phyloP scores from a whole-genome alignment of 1,140 invertebrate species.

The Macrobrachium nipponense region DNA sequence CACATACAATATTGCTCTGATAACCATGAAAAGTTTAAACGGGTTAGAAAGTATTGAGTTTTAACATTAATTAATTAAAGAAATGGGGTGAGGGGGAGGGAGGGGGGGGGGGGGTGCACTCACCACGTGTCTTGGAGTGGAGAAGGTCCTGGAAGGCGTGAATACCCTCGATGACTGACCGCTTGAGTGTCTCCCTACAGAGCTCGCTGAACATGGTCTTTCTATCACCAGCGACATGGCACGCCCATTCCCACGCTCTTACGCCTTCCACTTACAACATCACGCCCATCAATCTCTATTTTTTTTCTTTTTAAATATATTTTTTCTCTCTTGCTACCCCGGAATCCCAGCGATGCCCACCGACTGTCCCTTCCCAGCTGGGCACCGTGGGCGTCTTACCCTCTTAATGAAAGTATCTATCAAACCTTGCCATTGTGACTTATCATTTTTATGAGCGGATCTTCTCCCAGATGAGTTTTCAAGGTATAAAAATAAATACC shows the following conservation, averaged over 20 bases:
- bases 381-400: conserved; percentile 35
- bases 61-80: not conserved
- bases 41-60: too few species aligned
- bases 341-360: not conserved
- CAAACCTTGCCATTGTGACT: too few species aligned
- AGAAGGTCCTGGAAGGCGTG: conserved; percentile 64
- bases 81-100: not conserved
- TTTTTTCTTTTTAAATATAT: too few species aligned
- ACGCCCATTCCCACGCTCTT: conserved; percentile 25
- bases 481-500: too few species aligned
- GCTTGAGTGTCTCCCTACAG: conserved; percentile 75
- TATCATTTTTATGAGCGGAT: too few species aligned
- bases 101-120: not conserved
- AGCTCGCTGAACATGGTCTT: conserved; percentile 75
- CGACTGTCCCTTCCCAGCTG: not conserved
- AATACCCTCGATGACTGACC: conserved; percentile 68
- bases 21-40: too few species aligned
- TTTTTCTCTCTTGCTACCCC: too few species aligned
- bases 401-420: too few species aligned
- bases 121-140: conserved; percentile 47
- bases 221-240: conserved; percentile 67
- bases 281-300: not conserved
- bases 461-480: too few species aligned
- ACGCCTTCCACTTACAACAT: not conserved
- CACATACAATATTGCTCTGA: too few species aligned